phyloP scores from a whole-genome alignment of 2,797 vertebrate genomes.

The Brachyalestes nurse region DNA sequence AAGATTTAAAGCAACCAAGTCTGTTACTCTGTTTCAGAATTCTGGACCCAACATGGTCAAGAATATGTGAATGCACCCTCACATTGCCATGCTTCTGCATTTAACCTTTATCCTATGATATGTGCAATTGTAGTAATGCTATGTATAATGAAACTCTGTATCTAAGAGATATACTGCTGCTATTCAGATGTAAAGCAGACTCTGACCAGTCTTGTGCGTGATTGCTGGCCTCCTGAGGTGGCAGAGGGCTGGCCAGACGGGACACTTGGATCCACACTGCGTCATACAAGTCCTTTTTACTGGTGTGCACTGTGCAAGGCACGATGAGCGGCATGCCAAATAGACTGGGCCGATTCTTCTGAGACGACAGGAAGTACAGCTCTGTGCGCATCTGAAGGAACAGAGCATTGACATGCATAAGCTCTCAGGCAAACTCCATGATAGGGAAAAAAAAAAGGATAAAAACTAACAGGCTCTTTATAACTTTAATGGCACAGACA shows the following conservation, averaged over 20 bases:
- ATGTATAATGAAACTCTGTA: background rate
- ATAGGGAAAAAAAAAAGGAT: background rate
- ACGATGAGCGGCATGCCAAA: constrained; percentile 99
- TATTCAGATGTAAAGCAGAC: background rate
- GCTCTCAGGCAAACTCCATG: background rate
- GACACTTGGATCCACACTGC: constrained; percentile 98
- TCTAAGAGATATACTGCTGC: background rate
- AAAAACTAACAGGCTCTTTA: background rate
- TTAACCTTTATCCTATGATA: too few relatives aligned
- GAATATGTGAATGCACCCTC: too few relatives aligned
- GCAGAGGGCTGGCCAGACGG: constrained; percentile 94
- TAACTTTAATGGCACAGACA: background rate
- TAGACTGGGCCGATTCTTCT: constrained; percentile 97
- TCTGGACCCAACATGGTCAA: too few relatives aligned
- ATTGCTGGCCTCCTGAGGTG: constrained; percentile 97
- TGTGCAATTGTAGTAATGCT: background rate
- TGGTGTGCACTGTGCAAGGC: constrained; percentile 93
- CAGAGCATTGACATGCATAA: background rate
- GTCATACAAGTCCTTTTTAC: constrained; percentile 94
- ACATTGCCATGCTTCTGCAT: too few relatives aligned
- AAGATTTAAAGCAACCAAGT: too few relatives aligned
- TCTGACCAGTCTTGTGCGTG: constrained; percentile 97
- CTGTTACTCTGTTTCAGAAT: too few relatives aligned
- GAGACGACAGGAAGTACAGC: constrained; percentile 95
- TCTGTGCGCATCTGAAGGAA: constrained; percentile 91